Evolutionary conservation across 2,888 invertebrate species (phyloP).

Genomic region (Alentia gelatinosa): DNA sequence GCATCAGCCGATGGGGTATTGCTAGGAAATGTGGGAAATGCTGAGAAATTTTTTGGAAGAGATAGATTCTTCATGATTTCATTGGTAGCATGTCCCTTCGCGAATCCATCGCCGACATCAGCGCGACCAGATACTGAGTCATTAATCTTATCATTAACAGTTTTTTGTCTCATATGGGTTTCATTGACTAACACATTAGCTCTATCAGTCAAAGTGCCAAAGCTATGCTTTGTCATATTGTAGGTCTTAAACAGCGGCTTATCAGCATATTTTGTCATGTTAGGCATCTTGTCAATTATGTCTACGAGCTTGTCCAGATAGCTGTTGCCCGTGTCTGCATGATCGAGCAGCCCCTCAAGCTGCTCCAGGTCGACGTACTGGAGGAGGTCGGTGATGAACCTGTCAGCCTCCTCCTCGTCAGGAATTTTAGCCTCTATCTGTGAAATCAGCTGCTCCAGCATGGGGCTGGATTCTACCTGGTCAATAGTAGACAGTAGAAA

Average conservation of each 20-base stretch:
- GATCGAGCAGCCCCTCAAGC: not conserved
- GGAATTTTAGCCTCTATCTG: not conserved
- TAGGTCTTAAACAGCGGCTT: not conserved
- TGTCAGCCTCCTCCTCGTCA: not conserved
- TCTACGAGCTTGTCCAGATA: slow-evolving; percentile 16
- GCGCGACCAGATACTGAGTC: not conserved
- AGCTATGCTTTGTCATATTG: not conserved
- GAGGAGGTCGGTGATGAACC: not conserved
- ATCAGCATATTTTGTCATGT: not conserved
- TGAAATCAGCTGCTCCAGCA: slow-evolving; percentile 38
- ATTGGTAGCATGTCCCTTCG: too few relatives aligned
- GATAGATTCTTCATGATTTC: too few relatives aligned
- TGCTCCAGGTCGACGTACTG: not conserved
- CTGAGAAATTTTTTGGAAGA: too few relatives aligned
- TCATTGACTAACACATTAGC: not conserved
- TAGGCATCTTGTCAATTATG: not conserved
- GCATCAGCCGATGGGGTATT: too few relatives aligned
- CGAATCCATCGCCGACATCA: not conserved
- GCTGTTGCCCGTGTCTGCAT: not conserved
- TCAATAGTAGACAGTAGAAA: not conserved
- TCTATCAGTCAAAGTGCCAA: not conserved
- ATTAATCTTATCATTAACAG: not conserved
- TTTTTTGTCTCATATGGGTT: too few relatives aligned
- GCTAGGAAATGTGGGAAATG: too few relatives aligned
- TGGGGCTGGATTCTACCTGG: not conserved